Evolutionary conservation across 2,888 invertebrate genomes (phyloP).

Genomic region (Argyra leucocephala): DNA sequence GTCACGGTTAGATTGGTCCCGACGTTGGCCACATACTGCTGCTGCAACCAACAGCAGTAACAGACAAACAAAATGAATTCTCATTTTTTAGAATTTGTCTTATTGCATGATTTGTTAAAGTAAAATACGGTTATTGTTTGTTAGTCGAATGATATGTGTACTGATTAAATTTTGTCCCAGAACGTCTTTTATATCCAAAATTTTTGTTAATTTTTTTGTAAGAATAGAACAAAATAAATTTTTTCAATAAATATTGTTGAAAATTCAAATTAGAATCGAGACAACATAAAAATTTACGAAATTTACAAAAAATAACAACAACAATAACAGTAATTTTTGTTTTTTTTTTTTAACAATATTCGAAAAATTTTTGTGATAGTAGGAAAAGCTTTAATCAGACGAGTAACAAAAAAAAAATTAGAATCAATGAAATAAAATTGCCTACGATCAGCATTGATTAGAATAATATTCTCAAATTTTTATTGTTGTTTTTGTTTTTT

Average conservation of each 20-base stretch:
- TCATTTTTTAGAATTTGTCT: not conserved
- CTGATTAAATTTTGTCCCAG: not conserved
- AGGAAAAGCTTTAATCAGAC: not conserved
- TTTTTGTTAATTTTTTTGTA: not conserved
- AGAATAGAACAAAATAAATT: too few relatives aligned
- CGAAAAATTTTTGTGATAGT: not conserved
- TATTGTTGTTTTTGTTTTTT: too few relatives aligned
- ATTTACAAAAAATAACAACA: not conserved
- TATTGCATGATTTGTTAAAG: not conserved
- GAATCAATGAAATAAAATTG: too few relatives aligned
- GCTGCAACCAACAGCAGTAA: not conserved
- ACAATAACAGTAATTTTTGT: not conserved
- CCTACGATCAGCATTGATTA: too few relatives aligned
- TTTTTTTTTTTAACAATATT: not conserved
- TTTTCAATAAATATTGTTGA: too few relatives aligned
- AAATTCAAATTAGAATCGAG: not conserved
- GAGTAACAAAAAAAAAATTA: not conserved
- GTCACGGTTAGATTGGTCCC: not conserved
- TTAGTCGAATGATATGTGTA: not conserved
- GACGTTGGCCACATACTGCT: not conserved
- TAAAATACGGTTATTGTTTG: not conserved
- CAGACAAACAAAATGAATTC: not conserved
- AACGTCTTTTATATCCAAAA: slow-evolving; percentile 1
- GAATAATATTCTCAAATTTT: too few relatives aligned
- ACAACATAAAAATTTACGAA: not conserved